phyloP scores from a whole-genome alignment of 2,797 vertebrate genomes.

The Dicrostonyx torquatus region DNA sequence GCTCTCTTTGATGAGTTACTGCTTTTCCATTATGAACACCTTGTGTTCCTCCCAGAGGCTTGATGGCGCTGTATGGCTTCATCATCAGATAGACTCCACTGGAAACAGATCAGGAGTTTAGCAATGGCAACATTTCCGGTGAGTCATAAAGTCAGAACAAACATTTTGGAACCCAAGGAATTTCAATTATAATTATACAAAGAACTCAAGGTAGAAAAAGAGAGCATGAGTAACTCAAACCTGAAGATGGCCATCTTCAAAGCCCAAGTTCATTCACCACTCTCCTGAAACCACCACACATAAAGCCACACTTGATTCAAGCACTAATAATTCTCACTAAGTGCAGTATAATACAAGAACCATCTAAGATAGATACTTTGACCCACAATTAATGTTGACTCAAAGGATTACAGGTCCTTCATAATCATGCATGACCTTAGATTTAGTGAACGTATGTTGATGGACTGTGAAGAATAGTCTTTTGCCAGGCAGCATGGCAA shows the following conservation, averaged over 20 bases:
- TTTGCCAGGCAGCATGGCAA: background rate
- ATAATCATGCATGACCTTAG: background rate
- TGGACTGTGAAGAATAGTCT: background rate
- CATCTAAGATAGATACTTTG: background rate
- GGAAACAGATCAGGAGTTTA: background rate
- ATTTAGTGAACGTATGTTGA: background rate
- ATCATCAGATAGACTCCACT: conserved; percentile 17
- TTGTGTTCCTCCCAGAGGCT: conserved; percentile 21
- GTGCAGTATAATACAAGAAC: background rate
- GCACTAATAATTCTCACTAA: background rate
- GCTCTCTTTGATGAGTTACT: conserved; percentile 36
- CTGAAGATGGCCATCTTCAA: background rate
- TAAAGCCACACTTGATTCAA: background rate
- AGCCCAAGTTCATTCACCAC: background rate
- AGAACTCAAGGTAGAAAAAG: background rate
- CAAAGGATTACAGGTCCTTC: background rate
- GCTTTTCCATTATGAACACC: conserved; percentile 28
- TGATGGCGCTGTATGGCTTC: background rate
- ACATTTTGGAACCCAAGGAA: conserved; percentile 1
- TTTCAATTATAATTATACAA: conserved; percentile 3
- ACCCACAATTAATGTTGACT: background rate
- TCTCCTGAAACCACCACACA: background rate
- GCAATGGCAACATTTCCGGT: background rate
- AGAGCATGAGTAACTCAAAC: background rate
- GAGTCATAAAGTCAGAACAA: background rate